Evolutionary conservation across 2,113 vertebrate species (phyloP), one percentile per base, ranked within the genome.

Genomic region (Cyprinodon brontotheroides): DNA sequence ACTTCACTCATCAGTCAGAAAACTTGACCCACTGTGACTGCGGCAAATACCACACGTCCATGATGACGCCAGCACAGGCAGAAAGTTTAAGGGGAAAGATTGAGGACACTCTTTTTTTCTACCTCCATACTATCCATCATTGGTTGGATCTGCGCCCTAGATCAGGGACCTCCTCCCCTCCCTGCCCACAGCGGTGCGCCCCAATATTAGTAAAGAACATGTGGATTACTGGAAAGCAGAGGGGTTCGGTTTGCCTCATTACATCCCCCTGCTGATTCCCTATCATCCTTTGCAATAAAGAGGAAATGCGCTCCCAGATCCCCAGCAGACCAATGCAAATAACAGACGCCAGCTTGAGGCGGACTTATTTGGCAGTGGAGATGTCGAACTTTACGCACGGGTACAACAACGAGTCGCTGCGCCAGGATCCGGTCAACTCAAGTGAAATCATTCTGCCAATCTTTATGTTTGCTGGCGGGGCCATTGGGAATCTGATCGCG

Each of bases 391-490:
- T 89, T 87, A 92, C 90, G 87, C 85, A 87, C 68, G 79, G 70
- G 29, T 4, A n/a, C n/a, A 40, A 0, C 1, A 92, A 90, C 50
- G 40, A 43, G 9, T 82, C 75, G 0, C 14, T 0, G 9, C 20
- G 4, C 3, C 65, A 40, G n/a, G 11, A 1, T 1, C 40, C 69
- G 41, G 0, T 0, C 1, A 17, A 0, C 3, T 4, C n/a, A 1
- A 62, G 12, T 3, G 43, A 13, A 0, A 71, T 89, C 2, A 70
- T 94, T 65, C 93, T 98, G 45, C 98, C 98, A 0, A 93, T 95
- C 0, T 85, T 98, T 39, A 99, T 99, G 98, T 99, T 99, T 75
- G 96, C 96, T 29, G 96, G 97, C 1, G 98, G 98, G 0, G 97
- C 98, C 63, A 90, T 97, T 72, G 97, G 98, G 60, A 99, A 99